Conservation (phyloP, 2,113 vertebrate species). For the Pholis gunnellus region DNA sequence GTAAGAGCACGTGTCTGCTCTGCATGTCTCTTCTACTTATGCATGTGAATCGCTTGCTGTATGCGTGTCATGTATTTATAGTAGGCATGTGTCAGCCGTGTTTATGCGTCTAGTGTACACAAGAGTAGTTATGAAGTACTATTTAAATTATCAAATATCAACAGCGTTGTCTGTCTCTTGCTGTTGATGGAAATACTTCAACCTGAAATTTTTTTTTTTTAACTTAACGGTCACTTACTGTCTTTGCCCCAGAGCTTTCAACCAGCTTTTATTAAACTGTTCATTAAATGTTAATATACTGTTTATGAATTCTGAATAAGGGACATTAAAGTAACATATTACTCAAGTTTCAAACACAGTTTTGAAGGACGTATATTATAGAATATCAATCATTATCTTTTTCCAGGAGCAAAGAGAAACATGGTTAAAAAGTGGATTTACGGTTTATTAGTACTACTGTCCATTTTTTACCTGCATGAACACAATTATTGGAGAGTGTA, state of each 20-base stretch:
- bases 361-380: no score
- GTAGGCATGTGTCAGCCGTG: conserved; percentile 26
- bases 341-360: no score
- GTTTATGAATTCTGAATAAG: neutral
- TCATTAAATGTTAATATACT: neutral
- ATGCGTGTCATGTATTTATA: conserved; percentile 50
- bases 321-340: no score
- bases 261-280: neutral
- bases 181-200: neutral
- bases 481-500: neutral
- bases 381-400: no score
- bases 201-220: no score
- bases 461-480: neutral
- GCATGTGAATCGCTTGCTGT: conserved; percentile 22
- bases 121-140: neutral
- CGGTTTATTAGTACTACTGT: neutral
- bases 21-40: conserved; percentile 48
- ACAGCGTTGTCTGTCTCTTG: neutral
- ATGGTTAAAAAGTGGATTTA: neutral
- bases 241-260: neutral
- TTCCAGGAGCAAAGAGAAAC: neutral
- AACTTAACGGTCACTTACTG: neutral
- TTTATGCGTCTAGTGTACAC: conserved; percentile 15
- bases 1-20: conserved; percentile 45
- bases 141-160: neutral